phyloP scores from a whole-genome alignment of 2,797 vertebrate species.

The Menidia menidia region DNA sequence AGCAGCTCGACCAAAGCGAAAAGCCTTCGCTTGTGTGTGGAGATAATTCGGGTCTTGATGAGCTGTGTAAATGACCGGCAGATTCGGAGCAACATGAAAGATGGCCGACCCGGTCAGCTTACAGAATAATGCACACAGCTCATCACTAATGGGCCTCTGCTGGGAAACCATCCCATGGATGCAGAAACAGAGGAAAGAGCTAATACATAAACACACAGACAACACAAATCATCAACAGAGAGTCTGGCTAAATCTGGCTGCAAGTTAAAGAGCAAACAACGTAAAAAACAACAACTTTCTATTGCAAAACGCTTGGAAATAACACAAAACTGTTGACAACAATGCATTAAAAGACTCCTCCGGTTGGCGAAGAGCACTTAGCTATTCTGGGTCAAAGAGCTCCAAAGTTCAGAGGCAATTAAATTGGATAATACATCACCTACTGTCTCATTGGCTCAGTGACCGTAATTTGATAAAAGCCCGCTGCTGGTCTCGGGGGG shows the following conservation, averaged over 20 bases:
- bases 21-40: slow-evolving; percentile 9
- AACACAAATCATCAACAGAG: slow-evolving; percentile 3
- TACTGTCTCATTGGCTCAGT: slow-evolving; percentile 77
- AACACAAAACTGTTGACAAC: slow-evolving; percentile 46
- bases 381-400: slow-evolving; percentile 73
- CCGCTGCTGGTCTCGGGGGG: slow-evolving; percentile 72
- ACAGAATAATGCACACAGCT: slow-evolving; percentile 68
- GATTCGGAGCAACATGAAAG: slow-evolving; percentile 51
- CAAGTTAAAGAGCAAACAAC: slow-evolving; percentile 28
- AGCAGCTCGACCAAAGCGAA: slow-evolving; percentile 9
- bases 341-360: slow-evolving; percentile 39
- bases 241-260: background rate
- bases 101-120: slow-evolving; percentile 50
- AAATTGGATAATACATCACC: slow-evolving; percentile 76
- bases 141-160: slow-evolving; percentile 77
- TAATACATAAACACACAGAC: slow-evolving; percentile 39
- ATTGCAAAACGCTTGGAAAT: slow-evolving; percentile 38
- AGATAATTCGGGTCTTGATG: slow-evolving; percentile 32
- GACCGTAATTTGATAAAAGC: slow-evolving; percentile 80
- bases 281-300: slow-evolving; percentile 21
- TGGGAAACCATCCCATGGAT: slow-evolving; percentile 62
- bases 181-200: slow-evolving; percentile 35
- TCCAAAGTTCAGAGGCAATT: slow-evolving; percentile 73
- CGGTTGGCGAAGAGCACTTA: slow-evolving; percentile 40
- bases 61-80: slow-evolving; percentile 41